Evolutionary conservation across 2,888 invertebrate genomes (phyloP), one percentile per base, ranked within the genome.

Genomic region (Morinoia aosen): DNA sequence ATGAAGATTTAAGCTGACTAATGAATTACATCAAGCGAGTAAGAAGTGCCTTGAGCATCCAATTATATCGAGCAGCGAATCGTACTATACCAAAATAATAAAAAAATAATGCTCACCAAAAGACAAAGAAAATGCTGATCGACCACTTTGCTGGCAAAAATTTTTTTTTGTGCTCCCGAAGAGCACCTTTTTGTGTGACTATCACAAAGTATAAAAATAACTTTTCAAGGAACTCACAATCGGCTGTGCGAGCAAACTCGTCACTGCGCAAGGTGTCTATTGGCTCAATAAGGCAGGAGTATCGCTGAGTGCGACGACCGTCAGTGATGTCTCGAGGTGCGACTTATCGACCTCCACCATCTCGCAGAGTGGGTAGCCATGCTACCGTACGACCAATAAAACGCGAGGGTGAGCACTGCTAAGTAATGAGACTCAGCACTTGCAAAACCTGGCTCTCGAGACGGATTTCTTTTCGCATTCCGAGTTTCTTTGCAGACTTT

Each of bases 301-400:
- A 16, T 16, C 33, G 76, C 33, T 16, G 76, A 16, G 76, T 33
- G 25, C 33, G 76, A 76, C 16, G 76, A 1, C 25, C 76, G 76
- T 76, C 76, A 76, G 76, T 19, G 76, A 33, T 76, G 76, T 33
- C 76, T 76, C 76, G 25, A 76, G 76, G 76, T 76, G 33, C 76
- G 76, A 76, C 76, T 76, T 76, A 76, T 76, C 76, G 76, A 76
- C 76, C 76, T 76, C 76, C 76, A 76, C 76, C 76, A 76, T 76
- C 76, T 76, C 76, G 25, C 25, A 33, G 76, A 76, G 76, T 76
- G 76, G 48, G 76, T 76, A 76, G 76, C 76, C 19, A 33, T 19
- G 76, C 76, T 76, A 76, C 76, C 25, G 33, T 76, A 76, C 76
- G 76, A 76, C 76, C 76, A 76, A 76, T 76, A 76, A 76, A 76